Evolutionary conservation across 2,888 invertebrate genomes (phyloP), one percentile per base, ranked within the genome.

Genomic region (Scaptomyza flava): DNA sequence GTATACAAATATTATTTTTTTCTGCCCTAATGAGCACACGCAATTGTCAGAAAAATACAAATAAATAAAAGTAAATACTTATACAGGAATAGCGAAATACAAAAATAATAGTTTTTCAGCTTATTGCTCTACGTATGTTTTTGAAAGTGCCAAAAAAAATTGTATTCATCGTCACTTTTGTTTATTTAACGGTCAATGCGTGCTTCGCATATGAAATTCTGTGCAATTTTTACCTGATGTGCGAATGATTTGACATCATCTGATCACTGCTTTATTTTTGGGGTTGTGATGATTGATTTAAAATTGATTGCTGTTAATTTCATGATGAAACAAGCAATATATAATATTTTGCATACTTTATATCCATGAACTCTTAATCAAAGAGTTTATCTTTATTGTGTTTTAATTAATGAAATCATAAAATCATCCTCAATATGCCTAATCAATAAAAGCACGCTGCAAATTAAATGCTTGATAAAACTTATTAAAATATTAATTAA

Each of bases 1-100:
- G 78, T 74, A 72, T 67, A 53, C 56, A 30, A 54, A 42, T 38
- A 20, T 46, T 77, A 72, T 72, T 48, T 60, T 60, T 57, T 64
- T 41, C 56, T 65, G 45, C 53, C 12, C 61, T 62, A 73, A 71
- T 71, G 72, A 71, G 56, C 59, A 43, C 52, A 47, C 48, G 53
- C 56, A 57, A 45, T 34, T 47, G 46, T 8, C 50, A 54, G 46
- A 51, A 46, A 12, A 38, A 48, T 27, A 14, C 23, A 27, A 27
- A 27, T 27, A 27, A 27, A 23, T 23, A 52, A 36, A 9, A 38
- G 2, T 9, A 14, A 2, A 38, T 43, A 46, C 36, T 6, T n/a
- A n/a, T 23, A 12, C 36, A 6, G 23, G 3, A 33, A 46, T 41
- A 58, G 43, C 41, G 12, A 73, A 53, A 46, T 53, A n/a, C 20